phyloP scores from a whole-genome alignment of 1,140 invertebrate genomes.

The Drosophila varians region DNA sequence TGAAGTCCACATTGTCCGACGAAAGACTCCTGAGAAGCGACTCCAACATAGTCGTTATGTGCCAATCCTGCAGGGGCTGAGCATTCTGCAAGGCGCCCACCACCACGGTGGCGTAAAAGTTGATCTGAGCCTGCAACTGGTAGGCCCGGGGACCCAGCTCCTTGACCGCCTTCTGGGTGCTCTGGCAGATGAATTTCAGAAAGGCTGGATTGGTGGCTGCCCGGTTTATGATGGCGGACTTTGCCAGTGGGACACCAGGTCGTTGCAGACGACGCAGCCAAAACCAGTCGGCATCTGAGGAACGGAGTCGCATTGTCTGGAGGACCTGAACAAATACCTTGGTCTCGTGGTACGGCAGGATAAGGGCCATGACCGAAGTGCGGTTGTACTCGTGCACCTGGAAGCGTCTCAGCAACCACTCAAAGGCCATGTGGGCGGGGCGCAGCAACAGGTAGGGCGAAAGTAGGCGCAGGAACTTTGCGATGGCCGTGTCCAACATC shows the following conservation, averaged over 20 bases:
- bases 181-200: conserved; percentile 89
- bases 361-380: conserved; percentile 90
- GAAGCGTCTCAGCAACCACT: conserved; percentile 96
- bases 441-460: conserved; percentile 95
- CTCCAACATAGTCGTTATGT: conserved; percentile 89
- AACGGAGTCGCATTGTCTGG: conserved; percentile 89
- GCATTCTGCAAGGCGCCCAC: conserved; percentile 87
- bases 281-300: conserved; percentile 88
- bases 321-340: conserved; percentile 93
- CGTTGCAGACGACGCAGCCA: conserved; percentile 91
- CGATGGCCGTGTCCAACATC: conserved; percentile 90
- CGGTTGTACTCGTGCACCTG: conserved; percentile 94
- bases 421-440: conserved; percentile 93
- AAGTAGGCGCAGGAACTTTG: conserved; percentile 90
- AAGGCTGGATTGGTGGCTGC: conserved; percentile 88
- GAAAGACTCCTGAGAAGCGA: conserved; percentile 88
- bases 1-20: conserved; percentile 88
- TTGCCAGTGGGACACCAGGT: conserved; percentile 88
- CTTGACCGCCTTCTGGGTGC: conserved; percentile 87
- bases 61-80: conserved; percentile 86
- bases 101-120: conserved; percentile 90
- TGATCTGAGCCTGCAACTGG: conserved; percentile 88
- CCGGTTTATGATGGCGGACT: conserved; percentile 89
- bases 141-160: conserved; percentile 86
- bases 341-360: conserved; percentile 96